Conservation (phyloP, 2,888 invertebrate genomes). For the Melitaea athalia region DNA sequence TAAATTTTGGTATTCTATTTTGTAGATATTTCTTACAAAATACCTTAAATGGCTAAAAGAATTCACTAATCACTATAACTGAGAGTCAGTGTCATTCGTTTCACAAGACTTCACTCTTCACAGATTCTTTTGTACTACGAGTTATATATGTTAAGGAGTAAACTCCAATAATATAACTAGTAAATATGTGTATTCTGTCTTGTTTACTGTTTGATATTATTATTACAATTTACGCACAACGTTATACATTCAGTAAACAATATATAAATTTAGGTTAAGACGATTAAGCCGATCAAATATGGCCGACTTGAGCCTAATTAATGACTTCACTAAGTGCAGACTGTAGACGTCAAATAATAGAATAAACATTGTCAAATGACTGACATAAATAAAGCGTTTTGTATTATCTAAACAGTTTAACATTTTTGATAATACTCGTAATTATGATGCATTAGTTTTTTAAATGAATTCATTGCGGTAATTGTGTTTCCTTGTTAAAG, state of each 20-base stretch:
- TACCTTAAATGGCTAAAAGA: too few relatives aligned
- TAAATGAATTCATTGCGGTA: not conserved
- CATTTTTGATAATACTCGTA: not conserved
- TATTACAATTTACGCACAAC: not conserved
- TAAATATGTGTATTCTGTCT: not conserved
- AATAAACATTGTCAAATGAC: not conserved
- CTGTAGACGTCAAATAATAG: constrained; percentile 11
- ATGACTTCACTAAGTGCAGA: constrained; percentile 13
- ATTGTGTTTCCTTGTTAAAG: too few relatives aligned
- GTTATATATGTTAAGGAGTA: too few relatives aligned
- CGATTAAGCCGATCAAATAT: constrained; percentile 18
- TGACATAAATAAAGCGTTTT: not conserved
- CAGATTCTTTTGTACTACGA: too few relatives aligned
- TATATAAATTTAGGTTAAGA: constrained; percentile 5
- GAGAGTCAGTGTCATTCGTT: too few relatives aligned
- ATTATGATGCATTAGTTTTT: not conserved
- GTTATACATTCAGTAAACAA: not conserved
- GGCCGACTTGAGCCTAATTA: constrained; percentile 18
- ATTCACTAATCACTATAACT: too few relatives aligned
- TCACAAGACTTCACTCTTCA: too few relatives aligned
- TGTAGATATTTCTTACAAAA: too few relatives aligned
- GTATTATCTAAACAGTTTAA: not conserved
- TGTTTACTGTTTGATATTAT: not conserved
- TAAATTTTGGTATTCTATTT: too few relatives aligned
- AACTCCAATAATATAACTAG: too few relatives aligned